These are phyloP conservation scores for Mixornis gularis DNA, from an alignment of 2,113 vertebrate species.

Conservation along the genomic window DNA sequence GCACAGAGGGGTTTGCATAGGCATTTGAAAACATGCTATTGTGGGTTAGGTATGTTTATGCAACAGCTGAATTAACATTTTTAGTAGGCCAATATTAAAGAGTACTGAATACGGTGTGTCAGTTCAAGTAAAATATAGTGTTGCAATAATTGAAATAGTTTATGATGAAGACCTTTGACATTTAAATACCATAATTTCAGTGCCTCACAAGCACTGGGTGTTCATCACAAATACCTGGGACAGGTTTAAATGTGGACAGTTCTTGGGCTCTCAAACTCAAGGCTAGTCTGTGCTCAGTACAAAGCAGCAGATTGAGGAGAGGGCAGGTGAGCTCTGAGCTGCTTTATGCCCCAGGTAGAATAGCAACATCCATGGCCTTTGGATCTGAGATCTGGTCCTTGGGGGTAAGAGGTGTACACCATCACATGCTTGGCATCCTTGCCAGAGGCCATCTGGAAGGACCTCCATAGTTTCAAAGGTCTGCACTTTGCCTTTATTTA, in stretches of 20 bases:
- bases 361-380: background rate
- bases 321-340: background rate
- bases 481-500: background rate
- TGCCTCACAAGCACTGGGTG: background rate
- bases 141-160: background rate
- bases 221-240: background rate
- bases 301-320: background rate
- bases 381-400: background rate
- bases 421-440: fast-evolving
- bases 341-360: background rate
- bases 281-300: background rate
- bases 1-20: background rate
- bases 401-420: background rate
- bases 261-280: background rate
- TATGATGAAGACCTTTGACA: background rate
- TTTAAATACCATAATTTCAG: background rate
- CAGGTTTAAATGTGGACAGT: background rate
- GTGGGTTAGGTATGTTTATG: background rate
- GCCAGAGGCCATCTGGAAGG: background rate
- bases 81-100: background rate
- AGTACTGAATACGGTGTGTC: background rate
- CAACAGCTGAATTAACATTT: background rate
- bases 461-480: background rate
- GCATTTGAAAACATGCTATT: background rate
- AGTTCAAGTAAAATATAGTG: background rate